phyloP scores from a whole-genome alignment of 1,140 invertebrate species.

The Mactra quadrangularis region DNA sequence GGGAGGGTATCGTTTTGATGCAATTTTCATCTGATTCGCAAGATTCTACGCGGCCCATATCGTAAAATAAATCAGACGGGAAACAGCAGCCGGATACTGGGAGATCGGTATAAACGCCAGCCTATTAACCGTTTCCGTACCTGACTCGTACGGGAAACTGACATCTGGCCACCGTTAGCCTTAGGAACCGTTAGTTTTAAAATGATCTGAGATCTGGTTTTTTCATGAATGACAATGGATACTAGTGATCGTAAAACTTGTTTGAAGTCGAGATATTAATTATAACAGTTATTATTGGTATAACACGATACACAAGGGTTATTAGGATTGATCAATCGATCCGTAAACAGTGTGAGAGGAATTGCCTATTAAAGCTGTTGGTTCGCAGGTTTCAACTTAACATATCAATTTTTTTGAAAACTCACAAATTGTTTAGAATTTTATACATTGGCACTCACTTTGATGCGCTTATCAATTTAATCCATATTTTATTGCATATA shows the following conservation, averaged over 20 bases:
- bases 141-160: conserved; percentile 22
- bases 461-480: no score
- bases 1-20: no score
- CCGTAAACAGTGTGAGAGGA: not conserved
- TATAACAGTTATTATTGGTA: conserved; percentile 16
- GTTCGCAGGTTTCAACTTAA: no score
- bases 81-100: conserved; percentile 15
- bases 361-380: no score
- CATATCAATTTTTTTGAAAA: no score
- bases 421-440: no score
- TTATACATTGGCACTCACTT: no score
- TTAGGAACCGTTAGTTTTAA: conserved; percentile 15
- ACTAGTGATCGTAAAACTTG: conserved; percentile 15
- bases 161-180: conserved; percentile 36
- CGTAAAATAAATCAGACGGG: no score
- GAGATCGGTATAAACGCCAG: not conserved
- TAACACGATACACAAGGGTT: conserved; percentile 2
- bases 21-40: no score
- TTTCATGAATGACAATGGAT: conserved; percentile 52
- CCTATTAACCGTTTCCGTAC: conserved; percentile 2
- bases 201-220: conserved; percentile 9
- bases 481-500: no score
- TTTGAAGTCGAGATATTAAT: conserved; percentile 26
- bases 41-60: no score
- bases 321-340: conserved; percentile 1